Percentiles rank a stretch among this genome's conserved stretches.
Conservation (phyloP, 2,888 invertebrate species). For the Machimus rusticus region DNA sequence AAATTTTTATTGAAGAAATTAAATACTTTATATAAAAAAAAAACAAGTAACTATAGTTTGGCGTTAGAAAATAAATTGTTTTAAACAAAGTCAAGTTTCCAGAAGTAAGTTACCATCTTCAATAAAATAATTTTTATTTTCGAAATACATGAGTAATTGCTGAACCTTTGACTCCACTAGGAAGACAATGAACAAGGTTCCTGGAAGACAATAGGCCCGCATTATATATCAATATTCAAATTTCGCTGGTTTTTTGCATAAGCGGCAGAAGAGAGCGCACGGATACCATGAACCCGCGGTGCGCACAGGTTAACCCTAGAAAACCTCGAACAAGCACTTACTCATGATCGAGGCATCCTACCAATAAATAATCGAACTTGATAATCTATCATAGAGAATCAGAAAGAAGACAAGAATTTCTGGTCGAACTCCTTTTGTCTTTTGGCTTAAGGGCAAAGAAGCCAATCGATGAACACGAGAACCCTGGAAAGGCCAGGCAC, state of each 20-base stretch:
- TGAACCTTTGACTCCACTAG: slow-evolving; percentile 16
- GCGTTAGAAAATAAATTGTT: not conserved
- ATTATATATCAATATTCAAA: slow-evolving; percentile 42
- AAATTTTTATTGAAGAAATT: too few relatives aligned
- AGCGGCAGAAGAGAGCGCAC: slow-evolving; percentile 1
- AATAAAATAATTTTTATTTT: not conserved
- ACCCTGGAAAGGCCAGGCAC: not conserved
- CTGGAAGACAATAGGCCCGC: slow-evolving; percentile 41
- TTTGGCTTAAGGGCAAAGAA: slow-evolving; percentile 41
- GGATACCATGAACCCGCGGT: slow-evolving; percentile 19
- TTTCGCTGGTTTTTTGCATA: slow-evolving; percentile 19
- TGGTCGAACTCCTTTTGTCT: slow-evolving; percentile 44
- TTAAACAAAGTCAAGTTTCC: not conserved
- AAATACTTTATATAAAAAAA: too few relatives aligned
- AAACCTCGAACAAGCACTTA: slow-evolving; percentile 37
- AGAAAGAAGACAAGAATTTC: slow-evolving; percentile 40
- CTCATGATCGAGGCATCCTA: slow-evolving; percentile 33
- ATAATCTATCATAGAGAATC: slow-evolving; percentile 46
- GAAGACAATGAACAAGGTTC: slow-evolving; percentile 29
- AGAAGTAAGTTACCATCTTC: not conserved
- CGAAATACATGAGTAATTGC: slow-evolving; percentile 24
- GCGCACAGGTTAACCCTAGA: slow-evolving; percentile 33
- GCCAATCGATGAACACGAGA: slow-evolving; percentile 37
- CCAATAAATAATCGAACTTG: slow-evolving; percentile 47
- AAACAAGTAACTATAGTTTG: too few relatives aligned